phyloP scores from a whole-genome alignment of 2,113 vertebrate species.

The Baryphthengus martii region DNA sequence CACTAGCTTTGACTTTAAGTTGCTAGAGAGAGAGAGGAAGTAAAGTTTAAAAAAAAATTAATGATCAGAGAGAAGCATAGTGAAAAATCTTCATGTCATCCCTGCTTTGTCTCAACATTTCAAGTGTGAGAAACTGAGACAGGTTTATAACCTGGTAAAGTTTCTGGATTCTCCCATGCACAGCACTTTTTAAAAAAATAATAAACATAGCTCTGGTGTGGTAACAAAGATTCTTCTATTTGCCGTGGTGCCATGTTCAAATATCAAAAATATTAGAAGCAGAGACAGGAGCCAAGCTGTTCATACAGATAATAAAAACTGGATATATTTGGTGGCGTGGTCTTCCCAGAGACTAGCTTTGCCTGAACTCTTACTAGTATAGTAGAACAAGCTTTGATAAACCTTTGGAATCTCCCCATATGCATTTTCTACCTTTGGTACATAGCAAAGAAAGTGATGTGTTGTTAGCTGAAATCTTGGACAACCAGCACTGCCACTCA shows the following conservation, averaged over 20 bases:
- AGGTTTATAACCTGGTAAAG: conserved; percentile 13
- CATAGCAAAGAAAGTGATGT: neutral
- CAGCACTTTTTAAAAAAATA: neutral
- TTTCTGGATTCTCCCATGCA: neutral
- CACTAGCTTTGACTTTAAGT: neutral
- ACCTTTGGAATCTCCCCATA: neutral
- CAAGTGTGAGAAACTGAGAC: neutral
- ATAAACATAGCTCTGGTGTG: neutral
- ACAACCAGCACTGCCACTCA: neutral
- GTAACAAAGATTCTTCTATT: conserved; percentile 6
- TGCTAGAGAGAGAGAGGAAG: neutral
- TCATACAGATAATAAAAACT: neutral
- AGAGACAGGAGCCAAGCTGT: neutral
- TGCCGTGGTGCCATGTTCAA: neutral
- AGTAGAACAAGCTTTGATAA: neutral
- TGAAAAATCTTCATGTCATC: neutral
- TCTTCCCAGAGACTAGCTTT: neutral
- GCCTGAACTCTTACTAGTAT: neutral
- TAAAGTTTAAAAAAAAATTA: neutral
- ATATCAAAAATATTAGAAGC: neutral
- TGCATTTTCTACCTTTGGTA: neutral
- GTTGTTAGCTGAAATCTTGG: neutral
- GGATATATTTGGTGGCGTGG: neutral
- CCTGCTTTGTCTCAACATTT: neutral
- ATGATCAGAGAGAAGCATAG: neutral